phyloP scores from a whole-genome alignment of 2,113 vertebrate species.

The Elaphurus davidianus region DNA sequence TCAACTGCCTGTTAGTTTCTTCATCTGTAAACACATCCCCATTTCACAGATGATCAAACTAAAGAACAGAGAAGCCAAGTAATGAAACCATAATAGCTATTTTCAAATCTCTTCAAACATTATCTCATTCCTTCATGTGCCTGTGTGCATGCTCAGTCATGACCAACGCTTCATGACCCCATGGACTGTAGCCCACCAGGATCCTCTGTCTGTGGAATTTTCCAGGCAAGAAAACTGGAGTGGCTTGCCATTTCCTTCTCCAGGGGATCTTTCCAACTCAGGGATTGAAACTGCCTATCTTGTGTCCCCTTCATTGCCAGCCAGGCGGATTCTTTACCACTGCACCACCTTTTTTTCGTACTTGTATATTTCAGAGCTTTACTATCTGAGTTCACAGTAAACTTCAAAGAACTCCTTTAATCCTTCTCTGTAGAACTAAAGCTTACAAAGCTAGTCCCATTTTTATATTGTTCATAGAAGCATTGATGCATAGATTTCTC shows the following conservation, averaged over 20 bases:
- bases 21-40: background rate
- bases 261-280: background rate
- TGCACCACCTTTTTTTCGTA: background rate
- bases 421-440: background rate
- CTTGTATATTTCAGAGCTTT: fast-evolving
- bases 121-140: background rate
- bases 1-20: background rate
- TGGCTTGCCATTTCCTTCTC: background rate
- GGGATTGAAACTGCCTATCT: background rate
- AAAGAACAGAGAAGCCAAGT: background rate
- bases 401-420: no score
- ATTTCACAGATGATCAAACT: background rate
- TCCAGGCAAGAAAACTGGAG: background rate
- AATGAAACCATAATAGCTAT: background rate
- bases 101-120: background rate
- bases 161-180: background rate
- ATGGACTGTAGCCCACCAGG: background rate
- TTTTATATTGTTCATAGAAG: background rate
- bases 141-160: background rate
- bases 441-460: background rate
- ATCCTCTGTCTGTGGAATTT: background rate
- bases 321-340: background rate
- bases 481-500: background rate
- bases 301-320: background rate
- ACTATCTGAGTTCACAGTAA: fast-evolving